Base-by-base conservation (phyloP, 2,113 vertebrate genomes). In the Bufo bufo region DNA sequence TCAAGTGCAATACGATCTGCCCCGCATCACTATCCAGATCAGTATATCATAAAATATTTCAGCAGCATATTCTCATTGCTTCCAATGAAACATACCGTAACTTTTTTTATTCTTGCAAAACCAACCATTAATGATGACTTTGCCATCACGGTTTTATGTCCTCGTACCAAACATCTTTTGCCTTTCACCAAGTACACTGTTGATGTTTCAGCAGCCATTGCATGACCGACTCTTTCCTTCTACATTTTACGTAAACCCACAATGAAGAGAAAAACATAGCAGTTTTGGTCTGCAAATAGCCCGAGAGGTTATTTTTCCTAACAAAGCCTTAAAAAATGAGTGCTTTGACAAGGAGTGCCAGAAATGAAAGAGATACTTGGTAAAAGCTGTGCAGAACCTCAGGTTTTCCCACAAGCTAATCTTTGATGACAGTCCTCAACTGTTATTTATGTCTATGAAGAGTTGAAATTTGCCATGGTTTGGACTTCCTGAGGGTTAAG, bases 251-350 rank as follows among this genome's bases (percentile, higher is more conserved):
- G 65, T 14, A 78, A 77, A 86, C 77, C 85, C 85, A 86, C 74
- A 86, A n/a, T 59, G 52, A 6, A 54, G 69, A 74, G 50, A 69
- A 71, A 58, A 75, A 63, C 33, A 86, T 50, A 49, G 52, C 77
- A 86, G 4, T 86, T 86, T 47, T 86, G 85, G 72, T 65, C 72
- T 78, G 13, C 52, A 49, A 50, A 77, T 86, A 78, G 74, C n/a
- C 72, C 12, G 47, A 63, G 59, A 45, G 58, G 56, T 86, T 86
- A 71, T 87, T 82, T 78, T 74, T 63, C 77, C 58, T 50, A 81
- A 65, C 56, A 66, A 65, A 79, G 85, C 10, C 20, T 54, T 71
- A 7, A 8, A 45, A 87, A 87, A 65, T 84, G 19, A 11, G 23
- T 75, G 85, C 50, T 78, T 79, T 77, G 75, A 79, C 61, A 69